Evolutionary conservation across 2,113 vertebrate species (phyloP).

Genomic region (Petrocephalus zakoni): DNA sequence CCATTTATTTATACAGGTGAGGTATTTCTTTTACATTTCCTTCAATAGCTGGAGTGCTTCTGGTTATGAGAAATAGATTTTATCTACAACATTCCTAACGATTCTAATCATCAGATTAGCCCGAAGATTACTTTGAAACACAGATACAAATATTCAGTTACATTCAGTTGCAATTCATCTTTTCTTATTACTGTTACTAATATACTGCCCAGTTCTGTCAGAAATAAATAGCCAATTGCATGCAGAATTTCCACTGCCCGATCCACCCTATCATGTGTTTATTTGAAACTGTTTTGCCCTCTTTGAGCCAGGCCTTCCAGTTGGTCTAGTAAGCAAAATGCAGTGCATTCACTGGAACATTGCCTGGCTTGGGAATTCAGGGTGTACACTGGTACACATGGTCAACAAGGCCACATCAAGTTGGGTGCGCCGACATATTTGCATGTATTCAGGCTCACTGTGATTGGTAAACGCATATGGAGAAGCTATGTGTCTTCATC

Average conservation of each 20-base stretch:
- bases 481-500: neutral
- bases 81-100: neutral
- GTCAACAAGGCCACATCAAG: neutral
- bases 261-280: neutral
- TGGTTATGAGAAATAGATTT: neutral
- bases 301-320: neutral
- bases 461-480: neutral
- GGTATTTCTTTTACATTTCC: neutral
- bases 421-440: no score
- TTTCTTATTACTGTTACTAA: neutral
- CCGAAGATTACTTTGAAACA: neutral
- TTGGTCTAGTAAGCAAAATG: neutral
- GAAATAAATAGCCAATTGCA: neutral
- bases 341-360: neutral
- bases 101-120: neutral
- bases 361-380: neutral
- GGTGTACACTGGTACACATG: neutral
- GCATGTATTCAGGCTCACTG: neutral
- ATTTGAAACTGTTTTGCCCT: neutral
- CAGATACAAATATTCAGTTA: neutral
- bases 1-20: neutral
- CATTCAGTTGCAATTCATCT: neutral
- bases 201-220: neutral
- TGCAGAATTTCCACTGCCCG: neutral
- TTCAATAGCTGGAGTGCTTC: neutral